phyloP scores from a whole-genome alignment of 2,113 vertebrate species.

The Uropsilus gracilis region DNA sequence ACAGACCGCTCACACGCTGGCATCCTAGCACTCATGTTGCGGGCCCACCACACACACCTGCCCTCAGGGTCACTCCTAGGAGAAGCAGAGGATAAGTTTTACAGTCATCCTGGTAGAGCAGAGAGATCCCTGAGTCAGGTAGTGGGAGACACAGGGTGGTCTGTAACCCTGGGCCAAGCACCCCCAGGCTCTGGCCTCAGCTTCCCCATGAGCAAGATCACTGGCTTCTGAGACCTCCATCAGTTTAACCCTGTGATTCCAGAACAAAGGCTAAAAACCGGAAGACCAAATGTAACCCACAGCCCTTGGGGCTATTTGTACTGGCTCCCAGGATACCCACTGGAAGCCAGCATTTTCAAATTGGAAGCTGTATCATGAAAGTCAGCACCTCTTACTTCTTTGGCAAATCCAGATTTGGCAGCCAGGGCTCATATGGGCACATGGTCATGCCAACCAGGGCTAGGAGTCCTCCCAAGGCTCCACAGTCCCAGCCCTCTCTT shows the following conservation, averaged over 20 bases:
- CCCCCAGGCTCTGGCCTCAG: neutral
- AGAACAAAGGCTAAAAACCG: neutral
- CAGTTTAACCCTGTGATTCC: neutral
- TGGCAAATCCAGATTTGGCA: neutral
- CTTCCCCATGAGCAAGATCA: neutral
- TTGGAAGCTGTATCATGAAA: neutral
- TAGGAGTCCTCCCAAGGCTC: too few species aligned
- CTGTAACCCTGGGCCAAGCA: neutral
- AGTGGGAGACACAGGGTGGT: neutral
- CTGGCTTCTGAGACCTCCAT: neutral
- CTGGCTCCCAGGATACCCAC: accelerated
- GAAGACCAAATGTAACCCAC: neutral
- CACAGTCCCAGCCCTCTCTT: too few species aligned
- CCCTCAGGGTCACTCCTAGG: neutral
- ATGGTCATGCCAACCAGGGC: neutral
- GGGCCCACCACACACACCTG: neutral
- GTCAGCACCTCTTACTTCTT: neutral
- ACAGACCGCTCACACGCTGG: neutral
- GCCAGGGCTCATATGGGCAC: neutral
- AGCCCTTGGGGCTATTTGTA: neutral
- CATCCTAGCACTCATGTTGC: accelerated
- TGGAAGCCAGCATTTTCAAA: neutral
- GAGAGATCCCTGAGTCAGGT: neutral
- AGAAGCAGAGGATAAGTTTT: neutral
- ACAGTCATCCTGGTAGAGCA: neutral